These are phyloP conservation scores for Sericinus montela DNA, from an alignment of 2,888 invertebrate genomes.

Conservation along the genomic window DNA sequence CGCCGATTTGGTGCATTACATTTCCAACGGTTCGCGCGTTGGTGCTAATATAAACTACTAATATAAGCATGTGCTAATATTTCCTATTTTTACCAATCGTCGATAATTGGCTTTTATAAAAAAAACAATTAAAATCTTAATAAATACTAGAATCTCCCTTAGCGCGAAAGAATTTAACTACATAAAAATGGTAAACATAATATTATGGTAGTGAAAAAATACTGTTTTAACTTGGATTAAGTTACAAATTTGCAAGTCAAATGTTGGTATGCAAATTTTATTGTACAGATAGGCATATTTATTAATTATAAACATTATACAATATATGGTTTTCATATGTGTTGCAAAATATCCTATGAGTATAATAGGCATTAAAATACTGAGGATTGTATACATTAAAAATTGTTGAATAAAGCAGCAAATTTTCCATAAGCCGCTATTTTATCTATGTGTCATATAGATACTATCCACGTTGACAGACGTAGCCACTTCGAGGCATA, in stretches of 20 bases:
- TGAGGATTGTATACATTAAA: slow-evolving; percentile 1
- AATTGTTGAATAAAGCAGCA: slow-evolving; percentile 26
- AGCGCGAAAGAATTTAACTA: slow-evolving; percentile 7
- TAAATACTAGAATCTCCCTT: not conserved
- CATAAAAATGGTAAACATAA: slow-evolving; percentile 15
- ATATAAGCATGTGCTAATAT: slow-evolving; percentile 12
- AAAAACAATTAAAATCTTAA: slow-evolving; percentile 3
- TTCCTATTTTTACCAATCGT: not conserved
- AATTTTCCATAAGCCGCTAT: slow-evolving; percentile 43
- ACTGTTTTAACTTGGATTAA: slow-evolving; percentile 24
- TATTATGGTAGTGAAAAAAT: slow-evolving; percentile 19
- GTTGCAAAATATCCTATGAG: slow-evolving; percentile 30
- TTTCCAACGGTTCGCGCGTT: slow-evolving; percentile 35
- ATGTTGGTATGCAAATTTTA: slow-evolving; percentile 41
- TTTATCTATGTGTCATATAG: slow-evolving; percentile 67
- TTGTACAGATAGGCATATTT: slow-evolving; percentile 34
- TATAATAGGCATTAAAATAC: slow-evolving; percentile 34
- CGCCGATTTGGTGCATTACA: slow-evolving; percentile 68
- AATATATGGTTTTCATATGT: slow-evolving; percentile 35
- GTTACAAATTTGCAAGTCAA: slow-evolving; percentile 38
- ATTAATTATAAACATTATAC: slow-evolving; percentile 36
- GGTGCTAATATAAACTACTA: slow-evolving; percentile 20
- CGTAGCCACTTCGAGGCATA: slow-evolving; percentile 53
- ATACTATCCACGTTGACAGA: slow-evolving; percentile 61
- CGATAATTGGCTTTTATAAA: not conserved